Evolutionary conservation across 2,888 invertebrate species (phyloP), one percentile per base, ranked within the genome.

Genomic region (Pyrrhosoma nymphula): DNA sequence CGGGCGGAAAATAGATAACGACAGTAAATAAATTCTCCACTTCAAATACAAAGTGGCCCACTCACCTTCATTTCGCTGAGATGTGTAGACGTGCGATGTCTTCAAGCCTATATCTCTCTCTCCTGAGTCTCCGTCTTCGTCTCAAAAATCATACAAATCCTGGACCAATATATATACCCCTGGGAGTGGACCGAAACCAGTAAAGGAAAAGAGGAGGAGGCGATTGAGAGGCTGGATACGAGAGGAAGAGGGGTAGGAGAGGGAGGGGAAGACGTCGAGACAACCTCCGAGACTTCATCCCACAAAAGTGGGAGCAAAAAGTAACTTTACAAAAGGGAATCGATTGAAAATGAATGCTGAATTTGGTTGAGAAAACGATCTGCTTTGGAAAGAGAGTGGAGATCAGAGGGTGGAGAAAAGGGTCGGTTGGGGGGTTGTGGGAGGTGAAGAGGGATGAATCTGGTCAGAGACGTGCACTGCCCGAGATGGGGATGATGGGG

Each of bases 111-210:
- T n/a, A n/a, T n/a, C n/a, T n/a, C n/a, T 91, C 47, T 69, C 93
- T 93, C 93, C 69, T 93, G 93, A 63, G 69, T 69, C n/a, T 47
- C 93, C 47, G 93, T 69, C 93, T 93, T 63, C 93, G 93, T 93
- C 93, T 93, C 93, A 69, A 93, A 89, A 69, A 47, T 39, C 63
- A 26, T 1, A 23, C 75, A 69, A 39, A 56, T 47, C 69, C n/a
- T 75, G 56, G 69, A 47, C 93, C 93, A 69, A 93, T 93, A 93
- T 93, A 93, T 93, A 91, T 8, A 2, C 30, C 69, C 26, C 6
- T 23, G n/a, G 69, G n/a, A 26, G 26, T 23, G 69, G 69, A n/a
- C 69, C 69, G 10, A 47, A 2, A 26, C 69, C 69, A 20, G 69
- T 10, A 16, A 16, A 60, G n/a, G 88, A 39, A 16, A 88, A 2